Conservation (phyloP, 2,888 invertebrate species). For the Kuschelorhynchus macadamiae region DNA sequence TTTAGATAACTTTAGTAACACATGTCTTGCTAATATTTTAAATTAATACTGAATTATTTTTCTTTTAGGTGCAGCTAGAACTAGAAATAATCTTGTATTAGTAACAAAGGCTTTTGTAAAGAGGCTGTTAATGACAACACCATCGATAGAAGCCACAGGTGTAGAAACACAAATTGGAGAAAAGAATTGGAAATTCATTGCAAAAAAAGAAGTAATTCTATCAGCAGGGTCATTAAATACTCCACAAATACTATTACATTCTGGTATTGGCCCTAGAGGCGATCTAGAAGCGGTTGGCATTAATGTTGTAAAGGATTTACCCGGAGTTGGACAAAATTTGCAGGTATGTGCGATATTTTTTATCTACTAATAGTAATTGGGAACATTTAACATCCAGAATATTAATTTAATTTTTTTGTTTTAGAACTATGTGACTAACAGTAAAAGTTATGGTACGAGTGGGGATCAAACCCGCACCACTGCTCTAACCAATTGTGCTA, state of each 20-base stretch:
- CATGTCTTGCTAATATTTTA: no score
- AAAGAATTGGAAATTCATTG: constrained; percentile 60
- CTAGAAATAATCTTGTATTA: constrained; percentile 73
- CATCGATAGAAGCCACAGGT: constrained; percentile 67
- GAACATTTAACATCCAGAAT: no score
- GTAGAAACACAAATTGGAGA: constrained; percentile 66
- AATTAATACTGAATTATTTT: no score
- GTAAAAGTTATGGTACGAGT: no score
- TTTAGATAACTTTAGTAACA: no score
- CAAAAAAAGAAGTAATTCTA: constrained; percentile 76
- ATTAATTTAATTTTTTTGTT: no score
- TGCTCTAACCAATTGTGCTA: no score
- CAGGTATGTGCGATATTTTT: constrained; percentile 64
- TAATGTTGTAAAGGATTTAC: constrained; percentile 66
- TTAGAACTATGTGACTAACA: no score
- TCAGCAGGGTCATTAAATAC: constrained; percentile 78
- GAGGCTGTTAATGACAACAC: constrained; percentile 70
- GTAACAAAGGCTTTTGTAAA: constrained; percentile 73
- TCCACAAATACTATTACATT: constrained; percentile 79
- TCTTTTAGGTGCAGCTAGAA: constrained; percentile 56
- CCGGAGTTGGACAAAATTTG: constrained; percentile 72
- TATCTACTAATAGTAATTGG: no score
- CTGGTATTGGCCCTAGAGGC: constrained; percentile 74
- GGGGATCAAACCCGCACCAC: no score
- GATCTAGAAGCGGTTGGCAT: constrained; percentile 70